phyloP scores from a whole-genome alignment of 92 coral and sea anemone genomes.

The Phenganax subtilis region DNA sequence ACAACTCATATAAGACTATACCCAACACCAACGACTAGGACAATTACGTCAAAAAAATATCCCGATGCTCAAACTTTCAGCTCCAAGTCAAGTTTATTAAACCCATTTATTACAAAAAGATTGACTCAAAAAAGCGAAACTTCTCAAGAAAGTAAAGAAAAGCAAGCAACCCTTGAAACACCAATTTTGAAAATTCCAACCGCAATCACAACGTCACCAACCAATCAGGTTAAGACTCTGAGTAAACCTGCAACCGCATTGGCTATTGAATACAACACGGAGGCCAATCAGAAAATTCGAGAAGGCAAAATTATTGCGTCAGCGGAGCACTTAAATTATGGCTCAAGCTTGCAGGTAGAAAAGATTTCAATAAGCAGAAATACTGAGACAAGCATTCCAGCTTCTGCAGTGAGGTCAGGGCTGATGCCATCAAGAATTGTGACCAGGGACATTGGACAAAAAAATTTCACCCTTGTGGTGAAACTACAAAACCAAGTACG shows the following conservation, averaged over 20 bases:
- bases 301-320: no score
- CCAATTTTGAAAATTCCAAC: background rate
- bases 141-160: background rate
- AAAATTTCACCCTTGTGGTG: background rate
- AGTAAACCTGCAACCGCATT: background rate
- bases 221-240: background rate
- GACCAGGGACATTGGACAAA: background rate
- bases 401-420: background rate
- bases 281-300: no score
- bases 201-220: background rate
- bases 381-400: background rate
- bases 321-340: no score
- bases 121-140: background rate
- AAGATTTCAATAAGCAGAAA: background rate
- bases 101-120: background rate
- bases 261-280: background rate
- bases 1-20: no score
- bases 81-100: background rate
- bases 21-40: background rate
- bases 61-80: background rate
- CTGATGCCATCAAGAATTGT: background rate
- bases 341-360: no score
- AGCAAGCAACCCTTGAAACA: background rate
- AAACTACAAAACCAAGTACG: no score
- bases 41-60: background rate